Evolutionary conservation across 2,113 vertebrate species (phyloP), one percentile per base, ranked within the genome.

Genomic region (Brachirus orientalis): DNA sequence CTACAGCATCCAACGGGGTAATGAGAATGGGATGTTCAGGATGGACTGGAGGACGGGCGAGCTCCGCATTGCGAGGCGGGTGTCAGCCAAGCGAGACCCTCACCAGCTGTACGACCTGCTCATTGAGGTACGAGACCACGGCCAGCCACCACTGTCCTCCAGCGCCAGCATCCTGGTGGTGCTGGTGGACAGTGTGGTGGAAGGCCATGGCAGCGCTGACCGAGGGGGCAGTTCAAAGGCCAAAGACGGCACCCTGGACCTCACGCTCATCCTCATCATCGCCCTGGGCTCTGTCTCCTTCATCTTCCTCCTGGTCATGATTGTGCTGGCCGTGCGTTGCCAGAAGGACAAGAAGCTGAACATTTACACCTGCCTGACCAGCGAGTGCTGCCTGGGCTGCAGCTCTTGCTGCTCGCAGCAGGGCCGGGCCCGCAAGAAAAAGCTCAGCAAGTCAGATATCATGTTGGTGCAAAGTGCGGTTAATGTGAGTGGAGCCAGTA

Each of bases 11-110:
- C 93, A 94, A 81, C 87, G 95, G 10, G 97, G 97, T 14, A 99
- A 99, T 33, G 97, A 99, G 52, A 94, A 96, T 47, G 95, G 95
- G 55, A 93, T 98, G 57, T 98, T 99, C 75, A 90, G 97, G 53
- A 95, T 99, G 95, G 97, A 99, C 89, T 98, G 97, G 97, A 94
- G 97, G 85, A 98, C 95, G 0, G 97, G 97, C 0, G 97, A 99
- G 83, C 93, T 99, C 8, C 92, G 96, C 63, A 99, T 96, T 0
- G 96, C 96, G 0, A 90, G 97, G 53, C 87, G 94, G 45, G 94
- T 98, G 54, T 94, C 96, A 0, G 84, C 88, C 77, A 95, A 96
- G 85, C 91, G 96, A 51, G 96, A 97, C 90, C 93, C 94, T 22
- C 94, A 96, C 83, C 95, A 95, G 84, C 91, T 94, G 52, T 98